Base-by-base conservation (phyloP, 2,113 vertebrate species). In the Buteo buteo region DNA sequence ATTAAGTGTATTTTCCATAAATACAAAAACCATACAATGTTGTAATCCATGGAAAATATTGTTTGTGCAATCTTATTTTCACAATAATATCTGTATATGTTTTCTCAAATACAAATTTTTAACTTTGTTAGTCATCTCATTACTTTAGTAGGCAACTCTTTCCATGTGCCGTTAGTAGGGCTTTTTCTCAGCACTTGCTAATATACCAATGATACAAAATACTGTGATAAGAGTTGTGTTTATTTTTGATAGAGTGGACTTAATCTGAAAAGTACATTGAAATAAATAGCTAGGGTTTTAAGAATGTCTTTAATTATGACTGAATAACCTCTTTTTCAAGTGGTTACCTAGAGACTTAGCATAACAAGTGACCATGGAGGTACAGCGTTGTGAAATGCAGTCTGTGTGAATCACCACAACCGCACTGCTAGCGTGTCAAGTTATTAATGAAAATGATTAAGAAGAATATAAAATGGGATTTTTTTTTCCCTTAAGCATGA, bases 371-470 rank as follows among this genome's bases (percentile, higher is more conserved):
- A 28, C 28, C 2, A 1, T 5, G 40, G 50, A 86, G 14, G 58
- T 24, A 6, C 12, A 47, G 25, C 0, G 0, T 3, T 85, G 25
- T 17, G 28, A 58, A n/a, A 45, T 16, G 16, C 24, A 24, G 13
- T n/a, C 47, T 28, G 3, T 50, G 16, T 16, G 20, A 31, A 44
- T 67, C n/a, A 21, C 58, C 42, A 20, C 72, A 81, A 22, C 17
- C 5, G 4, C 58, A 34, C 18, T 44, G 64, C 36, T 40, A 12
- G 12, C 0, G 0, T 66, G n/a, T 38, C 52, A 15, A 44, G 44
- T 24, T 40, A 32, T 9, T 78, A 38, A 55, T 44, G 2, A 31
- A 29, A 81, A 66, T 61, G 10, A 82, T 28, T 59, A 67, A 73
- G 10, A 80, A 47, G 32, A 69, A 34, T 11, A 20, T 21, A 47